These are phyloP conservation scores for Hydraecia micacea DNA, from an alignment of 2,888 invertebrate genomes.

Conservation along the genomic window DNA sequence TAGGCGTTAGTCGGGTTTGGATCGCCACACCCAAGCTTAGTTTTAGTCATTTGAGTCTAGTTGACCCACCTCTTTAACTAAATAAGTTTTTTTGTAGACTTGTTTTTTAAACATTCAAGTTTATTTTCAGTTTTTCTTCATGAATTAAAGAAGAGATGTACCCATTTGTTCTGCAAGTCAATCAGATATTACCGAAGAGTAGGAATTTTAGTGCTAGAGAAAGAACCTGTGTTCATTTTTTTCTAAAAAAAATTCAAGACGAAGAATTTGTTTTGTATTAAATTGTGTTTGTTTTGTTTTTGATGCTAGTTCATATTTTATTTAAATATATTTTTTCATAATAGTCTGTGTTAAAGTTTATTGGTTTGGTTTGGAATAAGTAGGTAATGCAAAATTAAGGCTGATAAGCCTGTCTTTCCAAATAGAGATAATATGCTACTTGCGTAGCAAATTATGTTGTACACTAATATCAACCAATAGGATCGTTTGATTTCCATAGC, in stretches of 20 bases:
- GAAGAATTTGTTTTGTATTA: background rate
- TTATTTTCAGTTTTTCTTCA: constrained; percentile 7
- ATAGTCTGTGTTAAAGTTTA: background rate
- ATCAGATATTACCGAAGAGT: background rate
- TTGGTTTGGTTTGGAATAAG: background rate
- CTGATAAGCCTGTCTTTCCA: background rate
- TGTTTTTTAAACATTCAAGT: background rate
- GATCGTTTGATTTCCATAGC: background rate
- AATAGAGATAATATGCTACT: background rate
- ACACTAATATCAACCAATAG: background rate
- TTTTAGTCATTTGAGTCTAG: no score
- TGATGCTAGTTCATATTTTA: background rate
- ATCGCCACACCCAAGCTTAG: background rate
- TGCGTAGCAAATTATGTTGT: background rate
- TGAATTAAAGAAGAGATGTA: constrained; percentile 8
- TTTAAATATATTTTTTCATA: background rate
- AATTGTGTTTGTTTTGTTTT: background rate
- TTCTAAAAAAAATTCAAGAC: background rate
- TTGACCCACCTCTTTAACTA: background rate
- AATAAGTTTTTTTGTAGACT: background rate
- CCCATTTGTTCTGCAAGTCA: background rate
- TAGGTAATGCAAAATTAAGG: background rate
- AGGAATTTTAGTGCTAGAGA: background rate
- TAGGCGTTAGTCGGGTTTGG: no score
- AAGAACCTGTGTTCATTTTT: background rate